Evolutionary conservation across 2,113 vertebrate genomes (phyloP), one percentile per base, ranked within the genome.

Genomic region (Chaenocephalus aceratus): DNA sequence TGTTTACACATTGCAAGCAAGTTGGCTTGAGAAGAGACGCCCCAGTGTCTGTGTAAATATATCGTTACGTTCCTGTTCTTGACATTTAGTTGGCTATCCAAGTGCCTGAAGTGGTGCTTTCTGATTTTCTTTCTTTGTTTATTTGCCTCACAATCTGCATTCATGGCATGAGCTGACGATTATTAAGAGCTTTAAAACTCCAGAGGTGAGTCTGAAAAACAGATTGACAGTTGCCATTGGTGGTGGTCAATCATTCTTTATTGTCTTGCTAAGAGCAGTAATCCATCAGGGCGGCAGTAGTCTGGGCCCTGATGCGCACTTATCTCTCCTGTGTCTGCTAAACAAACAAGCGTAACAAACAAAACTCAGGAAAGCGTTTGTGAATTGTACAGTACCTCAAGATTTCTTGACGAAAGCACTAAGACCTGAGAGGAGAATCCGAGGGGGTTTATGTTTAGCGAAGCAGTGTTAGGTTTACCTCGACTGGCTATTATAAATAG

Each of bases 71-170:
- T 88, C 81, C 85, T 74, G 79, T 93, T 85, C 78, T 86, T 89
- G 84, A 92, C 64, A 76, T 91, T 90, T 86, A 75, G 84, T 92
- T 92, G 88, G 89, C 96, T 96, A 96, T 97, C 96, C 96, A 99
- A 98, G 97, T 99, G 97, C 97, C 97, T 99, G 95, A 96, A 96
- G 96, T 97, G 97, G 97, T 98, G 97, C 97, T 98, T 97, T 97
- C 94, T 96, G 94, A 82, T 85, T 94, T 92, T 72, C 23, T 73
- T 95, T 77, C 67, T 94, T 93, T 95, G 18, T 76, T 76, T 94
- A 84, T 98, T 98, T 96, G 96, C 96, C 96, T 97, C 97, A 97
- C 97, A 96, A 96, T 97, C 91, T 96, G 96, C 96, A 95, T 97
- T 96, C 96, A 96, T 96, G 96, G 96, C 97, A 97, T 96, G 96